Conservation (phyloP, 1,140 invertebrate species). For the Mesaphorura yosii region DNA sequence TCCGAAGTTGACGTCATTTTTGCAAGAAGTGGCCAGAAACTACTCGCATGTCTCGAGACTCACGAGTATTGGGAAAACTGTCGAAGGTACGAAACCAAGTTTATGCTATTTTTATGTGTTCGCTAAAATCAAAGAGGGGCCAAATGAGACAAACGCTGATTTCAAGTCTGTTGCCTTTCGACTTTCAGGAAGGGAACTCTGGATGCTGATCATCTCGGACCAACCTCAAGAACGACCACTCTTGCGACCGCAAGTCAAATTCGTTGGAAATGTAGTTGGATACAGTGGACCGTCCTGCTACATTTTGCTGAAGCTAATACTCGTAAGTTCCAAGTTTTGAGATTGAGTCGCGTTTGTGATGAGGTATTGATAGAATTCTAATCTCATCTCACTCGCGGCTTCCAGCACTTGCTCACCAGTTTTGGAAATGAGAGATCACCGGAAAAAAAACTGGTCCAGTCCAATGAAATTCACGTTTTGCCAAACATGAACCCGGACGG, state of each 20-base stretch:
- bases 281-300: constrained; percentile 24
- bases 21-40: constrained; percentile 5
- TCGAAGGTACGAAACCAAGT: constrained; percentile 17
- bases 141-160: neutral
- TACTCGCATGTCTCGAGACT: constrained; percentile 10
- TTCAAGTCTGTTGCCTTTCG: neutral
- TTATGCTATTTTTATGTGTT: neutral
- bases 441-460: constrained; percentile 13
- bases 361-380: neutral
- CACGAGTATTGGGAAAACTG: constrained; percentile 22
- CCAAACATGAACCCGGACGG: constrained; percentile 26
- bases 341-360: neutral
- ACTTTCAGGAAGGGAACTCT: constrained; percentile 21
- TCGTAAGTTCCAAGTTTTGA: constrained; percentile 8
- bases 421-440: constrained; percentile 7
- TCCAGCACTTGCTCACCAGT: neutral
- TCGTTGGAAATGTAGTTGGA: constrained; percentile 30
- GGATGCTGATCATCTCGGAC: constrained; percentile 23
- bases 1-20: constrained; percentile 16
- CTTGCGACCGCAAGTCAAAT: constrained; percentile 28
- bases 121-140: neutral
- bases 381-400: neutral
- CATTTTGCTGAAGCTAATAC: constrained; percentile 17
- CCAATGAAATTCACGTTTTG: constrained; percentile 26
- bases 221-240: constrained; percentile 13